Evolutionary conservation across 2,113 vertebrate species (phyloP).

Genomic region (Mungos mungo): DNA sequence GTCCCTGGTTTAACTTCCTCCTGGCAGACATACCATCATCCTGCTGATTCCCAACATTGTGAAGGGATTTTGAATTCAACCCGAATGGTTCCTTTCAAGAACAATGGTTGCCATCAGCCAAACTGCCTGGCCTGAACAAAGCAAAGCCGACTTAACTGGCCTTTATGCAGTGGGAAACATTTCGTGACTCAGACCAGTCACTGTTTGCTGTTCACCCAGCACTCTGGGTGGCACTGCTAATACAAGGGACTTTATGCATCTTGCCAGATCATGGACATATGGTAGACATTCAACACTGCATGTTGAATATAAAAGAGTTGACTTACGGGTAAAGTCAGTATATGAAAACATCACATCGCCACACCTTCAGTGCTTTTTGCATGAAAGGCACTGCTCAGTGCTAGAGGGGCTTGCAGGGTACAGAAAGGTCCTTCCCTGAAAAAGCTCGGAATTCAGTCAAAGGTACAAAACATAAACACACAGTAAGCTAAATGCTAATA

Average conservation of each 20-base stretch:
- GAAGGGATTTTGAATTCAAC: constrained; percentile 40
- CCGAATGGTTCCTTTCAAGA: background rate
- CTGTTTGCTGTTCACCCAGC: background rate
- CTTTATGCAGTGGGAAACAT: background rate
- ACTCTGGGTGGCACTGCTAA: background rate
- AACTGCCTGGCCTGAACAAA: background rate
- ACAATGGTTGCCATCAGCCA: background rate
- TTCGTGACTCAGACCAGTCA: background rate
- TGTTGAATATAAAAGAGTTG: background rate
- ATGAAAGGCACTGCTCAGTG: background rate
- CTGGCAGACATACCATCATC: background rate
- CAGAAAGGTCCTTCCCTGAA: background rate
- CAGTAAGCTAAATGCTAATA: background rate
- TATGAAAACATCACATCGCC: background rate
- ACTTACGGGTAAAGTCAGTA: background rate
- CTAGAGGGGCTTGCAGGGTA: background rate
- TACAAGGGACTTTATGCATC: background rate
- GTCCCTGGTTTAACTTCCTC: background rate
- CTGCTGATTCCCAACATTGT: background rate
- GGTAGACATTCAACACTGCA: background rate
- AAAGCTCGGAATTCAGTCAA: background rate
- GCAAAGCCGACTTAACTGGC: background rate
- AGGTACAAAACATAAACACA: background rate
- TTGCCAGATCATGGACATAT: background rate
- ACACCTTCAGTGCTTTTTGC: background rate